Evolutionary conservation across 2,888 invertebrate species (phyloP).

Genomic region (Tiliacea citrago): DNA sequence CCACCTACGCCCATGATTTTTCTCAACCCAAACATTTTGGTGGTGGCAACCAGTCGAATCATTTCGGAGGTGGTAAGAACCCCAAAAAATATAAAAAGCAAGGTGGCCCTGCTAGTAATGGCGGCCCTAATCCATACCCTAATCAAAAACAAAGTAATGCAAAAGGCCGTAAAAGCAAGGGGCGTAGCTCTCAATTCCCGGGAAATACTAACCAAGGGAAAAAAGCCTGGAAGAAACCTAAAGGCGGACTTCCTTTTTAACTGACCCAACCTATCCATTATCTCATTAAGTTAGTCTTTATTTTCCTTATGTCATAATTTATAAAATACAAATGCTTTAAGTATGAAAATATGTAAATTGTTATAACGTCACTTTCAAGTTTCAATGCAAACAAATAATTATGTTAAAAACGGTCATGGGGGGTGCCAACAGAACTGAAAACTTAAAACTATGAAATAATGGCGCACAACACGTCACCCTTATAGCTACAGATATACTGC

Average conservation of each 20-base stretch:
- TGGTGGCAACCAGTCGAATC: constrained; percentile 2
- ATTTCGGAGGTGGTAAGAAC: constrained; percentile 1
- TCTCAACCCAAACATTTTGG: constrained; percentile 3
- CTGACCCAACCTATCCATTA: not conserved
- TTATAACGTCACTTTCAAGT: not conserved
- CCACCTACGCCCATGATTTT: not conserved
- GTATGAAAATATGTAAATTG: constrained; percentile 2
- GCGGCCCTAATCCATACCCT: not conserved
- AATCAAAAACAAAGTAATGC: not conserved
- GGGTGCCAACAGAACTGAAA: not conserved
- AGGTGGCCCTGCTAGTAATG: not conserved
- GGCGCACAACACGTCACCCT: not conserved
- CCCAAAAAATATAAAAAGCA: not conserved
- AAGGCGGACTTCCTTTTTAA: not conserved
- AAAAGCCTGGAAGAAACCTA: not conserved
- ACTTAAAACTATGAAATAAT: not conserved
- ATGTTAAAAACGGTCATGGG: not conserved
- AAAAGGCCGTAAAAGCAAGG: not conserved
- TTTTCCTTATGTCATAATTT: not conserved
- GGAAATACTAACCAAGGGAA: not conserved
- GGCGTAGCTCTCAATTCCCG: not conserved
- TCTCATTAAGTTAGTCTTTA: constrained; percentile 13
- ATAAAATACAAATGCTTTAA: not conserved
- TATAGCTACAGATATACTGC: not conserved
- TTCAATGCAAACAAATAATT: not conserved